These are phyloP conservation scores for Scaptomyza tumidula DNA, from an alignment of 2,888 invertebrate species.

Conservation along the genomic window DNA sequence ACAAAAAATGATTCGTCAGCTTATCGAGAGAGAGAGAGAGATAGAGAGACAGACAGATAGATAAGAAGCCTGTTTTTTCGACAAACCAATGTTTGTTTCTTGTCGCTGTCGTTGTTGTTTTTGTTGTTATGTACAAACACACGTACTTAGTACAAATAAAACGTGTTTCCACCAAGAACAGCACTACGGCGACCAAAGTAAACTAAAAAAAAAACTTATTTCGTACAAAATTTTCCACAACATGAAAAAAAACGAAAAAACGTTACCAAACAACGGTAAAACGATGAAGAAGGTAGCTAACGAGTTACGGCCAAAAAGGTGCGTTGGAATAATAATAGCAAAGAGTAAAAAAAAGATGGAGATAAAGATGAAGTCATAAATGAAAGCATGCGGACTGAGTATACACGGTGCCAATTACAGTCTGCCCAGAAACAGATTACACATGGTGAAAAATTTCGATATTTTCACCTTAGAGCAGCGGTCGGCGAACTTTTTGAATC, in stretches of 20 bases:
- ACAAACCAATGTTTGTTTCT: constrained; percentile 3
- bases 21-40: constrained; percentile 5
- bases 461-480: no score
- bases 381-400: background rate
- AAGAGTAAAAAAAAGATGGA: constrained; percentile 1
- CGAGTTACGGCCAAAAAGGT: constrained; percentile 7
- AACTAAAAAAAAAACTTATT: background rate
- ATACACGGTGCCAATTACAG: no score
- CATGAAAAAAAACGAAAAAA: constrained; percentile 1
- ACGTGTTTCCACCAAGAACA: constrained; percentile 9
- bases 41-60: constrained; percentile 1
- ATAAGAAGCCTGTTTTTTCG: constrained; percentile 14
- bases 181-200: background rate
- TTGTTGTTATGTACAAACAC: constrained; percentile 5
- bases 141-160: constrained; percentile 11
- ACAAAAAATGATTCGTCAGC: constrained; percentile 2
- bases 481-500: no score
- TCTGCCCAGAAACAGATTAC: no score
- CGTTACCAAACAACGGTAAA: constrained; percentile 7
- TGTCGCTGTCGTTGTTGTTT: background rate
- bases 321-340: constrained; percentile 7
- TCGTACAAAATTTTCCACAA: background rate
- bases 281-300: background rate
- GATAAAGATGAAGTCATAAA: constrained; percentile 10
- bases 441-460: no score